Evolutionary conservation across 2,113 vertebrate genomes (phyloP).

Genomic region (Chamaetylas fuelleborni): DNA sequence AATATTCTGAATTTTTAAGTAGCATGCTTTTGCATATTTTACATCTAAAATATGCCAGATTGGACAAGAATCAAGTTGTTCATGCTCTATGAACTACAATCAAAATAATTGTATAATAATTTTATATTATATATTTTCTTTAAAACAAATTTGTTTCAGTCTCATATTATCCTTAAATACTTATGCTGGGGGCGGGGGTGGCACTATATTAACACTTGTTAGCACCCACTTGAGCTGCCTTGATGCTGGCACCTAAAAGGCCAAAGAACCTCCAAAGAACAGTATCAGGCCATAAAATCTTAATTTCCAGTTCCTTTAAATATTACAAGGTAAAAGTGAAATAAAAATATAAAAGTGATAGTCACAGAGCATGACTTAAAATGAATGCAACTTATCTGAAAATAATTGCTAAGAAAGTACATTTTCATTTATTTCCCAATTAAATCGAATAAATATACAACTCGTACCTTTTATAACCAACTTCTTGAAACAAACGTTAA

Average conservation of each 20-base stretch:
- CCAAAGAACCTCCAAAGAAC: not conserved
- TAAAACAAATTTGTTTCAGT: not conserved
- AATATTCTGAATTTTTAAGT: not conserved
- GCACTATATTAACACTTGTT: not conserved
- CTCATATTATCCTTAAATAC: not conserved
- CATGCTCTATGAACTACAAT: not conserved
- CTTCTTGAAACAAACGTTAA: not conserved
- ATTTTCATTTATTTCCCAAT: not conserved
- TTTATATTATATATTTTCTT: not conserved
- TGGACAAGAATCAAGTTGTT: not conserved
- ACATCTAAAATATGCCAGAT: not conserved
- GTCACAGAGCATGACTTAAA: not conserved
- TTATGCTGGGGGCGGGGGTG: rapidly evolving
- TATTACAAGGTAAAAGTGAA: not conserved
- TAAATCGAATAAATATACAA: not conserved
- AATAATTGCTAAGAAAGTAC: not conserved
- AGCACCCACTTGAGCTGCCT: not conserved
- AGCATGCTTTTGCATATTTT: not conserved
- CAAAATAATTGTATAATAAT: not conserved
- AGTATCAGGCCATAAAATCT: not conserved
- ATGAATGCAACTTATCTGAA: not conserved
- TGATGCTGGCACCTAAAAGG: not conserved
- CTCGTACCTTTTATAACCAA: not conserved
- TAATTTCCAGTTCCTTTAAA: not conserved
- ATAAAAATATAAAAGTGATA: not conserved